A percentile compares a stretch with the other conserved stretches of the same genome.
Conservation (phyloP, 2,113 vertebrate species). For the Raja brachyura region DNA sequence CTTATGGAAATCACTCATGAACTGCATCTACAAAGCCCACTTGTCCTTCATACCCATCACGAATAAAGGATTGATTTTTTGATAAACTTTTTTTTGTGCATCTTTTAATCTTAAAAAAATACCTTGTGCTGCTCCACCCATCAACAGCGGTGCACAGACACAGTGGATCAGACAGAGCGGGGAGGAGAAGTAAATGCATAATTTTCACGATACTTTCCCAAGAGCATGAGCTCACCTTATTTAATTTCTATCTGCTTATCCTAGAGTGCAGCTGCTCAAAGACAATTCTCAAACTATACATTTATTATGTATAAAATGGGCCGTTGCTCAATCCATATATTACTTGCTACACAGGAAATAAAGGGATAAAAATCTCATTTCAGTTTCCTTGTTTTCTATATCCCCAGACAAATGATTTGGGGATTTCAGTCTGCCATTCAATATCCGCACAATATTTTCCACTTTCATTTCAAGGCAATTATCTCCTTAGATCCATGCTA, state of each 20-base stretch:
- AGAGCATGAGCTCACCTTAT: not conserved
- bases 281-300: not conserved
- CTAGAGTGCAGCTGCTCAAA: not conserved
- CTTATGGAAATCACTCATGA: not conserved
- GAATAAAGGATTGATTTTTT: not conserved
- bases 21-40: not conserved
- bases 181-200: not conserved
- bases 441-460: not conserved
- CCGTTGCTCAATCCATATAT: not conserved
- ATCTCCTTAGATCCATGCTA: not conserved
- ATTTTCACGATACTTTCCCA: not conserved
- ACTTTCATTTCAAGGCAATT: not conserved
- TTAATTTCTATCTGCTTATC: constrained; percentile 24
- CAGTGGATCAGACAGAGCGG: not conserved
- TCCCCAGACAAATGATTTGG: not conserved
- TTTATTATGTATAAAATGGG: constrained; percentile 8
- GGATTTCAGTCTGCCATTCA: not conserved
- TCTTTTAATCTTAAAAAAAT: constrained; percentile 12
- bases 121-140: not conserved
- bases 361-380: not conserved
- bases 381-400: not conserved
- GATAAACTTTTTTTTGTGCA: not conserved
- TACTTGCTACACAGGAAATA: not conserved
- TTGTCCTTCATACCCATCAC: not conserved
- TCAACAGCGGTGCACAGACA: not conserved